Conservation (phyloP, 2,797 vertebrate species). For the Pangasius krempfi region DNA sequence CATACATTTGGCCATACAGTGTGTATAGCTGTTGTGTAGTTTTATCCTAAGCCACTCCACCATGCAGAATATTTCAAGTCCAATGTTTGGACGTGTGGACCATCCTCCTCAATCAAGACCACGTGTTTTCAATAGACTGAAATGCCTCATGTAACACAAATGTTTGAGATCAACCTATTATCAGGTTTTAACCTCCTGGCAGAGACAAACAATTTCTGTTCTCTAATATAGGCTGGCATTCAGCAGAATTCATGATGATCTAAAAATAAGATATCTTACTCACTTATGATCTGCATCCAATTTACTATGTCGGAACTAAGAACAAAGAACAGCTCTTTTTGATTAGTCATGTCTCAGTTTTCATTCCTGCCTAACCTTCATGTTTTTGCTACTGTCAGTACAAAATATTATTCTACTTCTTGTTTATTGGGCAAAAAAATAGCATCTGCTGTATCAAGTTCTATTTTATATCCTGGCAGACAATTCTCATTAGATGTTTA, state of each 20-base stretch:
- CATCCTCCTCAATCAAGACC: background rate
- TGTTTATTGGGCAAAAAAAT: background rate
- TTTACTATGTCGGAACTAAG: background rate
- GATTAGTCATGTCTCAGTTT: background rate
- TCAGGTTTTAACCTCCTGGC: background rate
- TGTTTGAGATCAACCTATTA: background rate
- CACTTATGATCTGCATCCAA: background rate
- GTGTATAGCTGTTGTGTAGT: background rate
- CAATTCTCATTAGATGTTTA: background rate
- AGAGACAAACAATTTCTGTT: background rate
- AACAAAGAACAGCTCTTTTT: background rate
- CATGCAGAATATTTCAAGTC: background rate
- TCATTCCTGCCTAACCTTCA: background rate
- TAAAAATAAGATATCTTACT: background rate
- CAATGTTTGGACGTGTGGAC: background rate
- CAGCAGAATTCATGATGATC: background rate
- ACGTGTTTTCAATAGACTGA: background rate
- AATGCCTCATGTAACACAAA: background rate
- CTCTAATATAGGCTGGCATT: background rate
- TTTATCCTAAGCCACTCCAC: background rate
- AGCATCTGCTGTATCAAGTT: background rate
- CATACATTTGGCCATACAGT: background rate
- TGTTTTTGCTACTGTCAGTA: background rate
- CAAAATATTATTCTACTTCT: background rate
- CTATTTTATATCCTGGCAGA: background rate